phyloP scores from a whole-genome alignment of 2,113 vertebrate species.

The Pteropus alecto region DNA sequence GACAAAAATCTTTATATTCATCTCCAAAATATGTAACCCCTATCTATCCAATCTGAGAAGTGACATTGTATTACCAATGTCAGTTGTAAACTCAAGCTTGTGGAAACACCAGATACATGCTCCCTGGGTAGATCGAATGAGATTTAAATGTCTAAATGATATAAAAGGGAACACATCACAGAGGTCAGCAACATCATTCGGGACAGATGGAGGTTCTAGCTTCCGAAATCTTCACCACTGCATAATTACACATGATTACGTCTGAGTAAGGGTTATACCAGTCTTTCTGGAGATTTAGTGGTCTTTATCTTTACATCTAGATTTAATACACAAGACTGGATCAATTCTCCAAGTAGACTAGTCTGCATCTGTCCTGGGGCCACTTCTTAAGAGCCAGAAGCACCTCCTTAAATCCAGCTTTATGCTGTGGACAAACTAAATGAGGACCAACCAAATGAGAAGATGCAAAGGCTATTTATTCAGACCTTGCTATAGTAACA shows the following conservation, averaged over 20 bases:
- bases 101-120: not conserved
- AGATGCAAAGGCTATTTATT: constrained; percentile 4
- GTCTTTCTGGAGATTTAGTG: not conserved
- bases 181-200: not conserved
- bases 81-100: not conserved
- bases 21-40: not conserved
- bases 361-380: not conserved
- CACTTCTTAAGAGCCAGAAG: not conserved
- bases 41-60: not conserved
- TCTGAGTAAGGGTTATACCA: not conserved
- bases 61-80: not conserved
- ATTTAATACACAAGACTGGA: not conserved
- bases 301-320: not conserved
- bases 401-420: not conserved
- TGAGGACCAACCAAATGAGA: not conserved
- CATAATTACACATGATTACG: not conserved
- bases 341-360: not conserved
- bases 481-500: not conserved
- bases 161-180: not conserved
- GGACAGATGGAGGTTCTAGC: not conserved
- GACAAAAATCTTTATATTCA: not conserved
- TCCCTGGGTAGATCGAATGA: not conserved
- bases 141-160: not conserved
- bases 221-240: not conserved
- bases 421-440: not conserved